A percentile compares a stretch with the other conserved stretches of the same genome.
These are phyloP conservation scores for Drosophila biarmipes DNA, from an alignment of 1,140 invertebrate genomes.

Conservation along the genomic window DNA sequence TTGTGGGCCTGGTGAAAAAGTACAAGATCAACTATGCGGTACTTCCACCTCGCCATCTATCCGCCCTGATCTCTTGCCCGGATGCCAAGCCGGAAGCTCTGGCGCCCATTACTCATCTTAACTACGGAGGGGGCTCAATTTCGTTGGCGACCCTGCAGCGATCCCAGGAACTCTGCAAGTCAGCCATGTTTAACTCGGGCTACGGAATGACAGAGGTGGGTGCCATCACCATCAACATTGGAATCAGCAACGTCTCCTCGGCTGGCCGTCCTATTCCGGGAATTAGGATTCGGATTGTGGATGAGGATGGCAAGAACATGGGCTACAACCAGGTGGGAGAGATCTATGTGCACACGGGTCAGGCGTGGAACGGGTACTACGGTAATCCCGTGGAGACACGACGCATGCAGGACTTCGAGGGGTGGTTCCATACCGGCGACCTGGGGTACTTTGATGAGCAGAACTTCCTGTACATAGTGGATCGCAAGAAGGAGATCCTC, in stretches of 20 bases:
- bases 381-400: constrained; percentile 86
- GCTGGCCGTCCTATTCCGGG: constrained; percentile 60
- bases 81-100: constrained; percentile 51
- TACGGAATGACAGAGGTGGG: constrained; percentile 72
- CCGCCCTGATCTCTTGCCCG: constrained; percentile 48
- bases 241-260: constrained; percentile 49
- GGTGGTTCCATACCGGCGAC: constrained; percentile 91
- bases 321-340: constrained; percentile 82
- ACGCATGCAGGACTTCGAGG: constrained; percentile 86
- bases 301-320: constrained; percentile 67
- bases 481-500: constrained; percentile 91
- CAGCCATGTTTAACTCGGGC: constrained; percentile 53
- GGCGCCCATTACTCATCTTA: constrained; percentile 47
- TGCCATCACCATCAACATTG: constrained; percentile 57
- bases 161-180: constrained; percentile 54
- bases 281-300: constrained; percentile 59
- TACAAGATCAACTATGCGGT: constrained; percentile 70
- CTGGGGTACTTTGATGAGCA: constrained; percentile 89
- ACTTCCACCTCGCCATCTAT: constrained; percentile 52
- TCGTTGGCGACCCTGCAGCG: constrained; percentile 40
- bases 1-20: constrained; percentile 64
- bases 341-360: constrained; percentile 75
- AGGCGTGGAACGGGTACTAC: constrained; percentile 85
- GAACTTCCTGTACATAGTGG: constrained; percentile 88
- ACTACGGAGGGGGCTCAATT: constrained; percentile 57